phyloP scores from a whole-genome alignment of 2,888 invertebrate genomes.

The Oxytorus armatus region DNA sequence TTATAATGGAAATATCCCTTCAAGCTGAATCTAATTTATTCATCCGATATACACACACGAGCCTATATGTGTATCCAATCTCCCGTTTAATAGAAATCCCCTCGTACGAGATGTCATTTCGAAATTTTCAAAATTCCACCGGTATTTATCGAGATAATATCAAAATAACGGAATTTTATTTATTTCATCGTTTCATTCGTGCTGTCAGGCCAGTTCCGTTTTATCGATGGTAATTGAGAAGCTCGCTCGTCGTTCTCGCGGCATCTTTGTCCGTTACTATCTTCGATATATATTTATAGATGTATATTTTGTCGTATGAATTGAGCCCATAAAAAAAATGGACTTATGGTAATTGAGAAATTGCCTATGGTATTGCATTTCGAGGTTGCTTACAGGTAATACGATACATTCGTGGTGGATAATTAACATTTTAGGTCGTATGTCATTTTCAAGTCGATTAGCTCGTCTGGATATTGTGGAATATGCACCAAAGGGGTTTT shows the following conservation, averaged over 20 bases:
- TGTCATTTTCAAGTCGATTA: constrained; percentile 39
- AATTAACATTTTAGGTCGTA: constrained; percentile 42
- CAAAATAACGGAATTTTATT: neutral
- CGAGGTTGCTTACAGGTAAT: constrained; percentile 16
- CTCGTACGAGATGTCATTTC: constrained; percentile 12
- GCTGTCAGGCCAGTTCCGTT: constrained; percentile 6
- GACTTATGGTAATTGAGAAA: neutral
- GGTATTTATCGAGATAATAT: neutral
- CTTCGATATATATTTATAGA: neutral
- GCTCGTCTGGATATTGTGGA: neutral
- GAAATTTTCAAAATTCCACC: constrained; percentile 25
- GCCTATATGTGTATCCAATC: constrained; percentile 25
- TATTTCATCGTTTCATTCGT: neutral
- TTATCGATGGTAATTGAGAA: neutral
- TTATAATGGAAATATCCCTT: constrained; percentile 41
- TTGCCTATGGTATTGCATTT: constrained; percentile 8
- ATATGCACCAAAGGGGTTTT: neutral
- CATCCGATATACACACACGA: constrained; percentile 40
- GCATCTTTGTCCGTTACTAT: neutral
- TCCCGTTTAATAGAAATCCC: constrained; percentile 31
- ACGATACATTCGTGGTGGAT: constrained; percentile 36
- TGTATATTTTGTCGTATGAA: neutral
- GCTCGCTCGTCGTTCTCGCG: neutral
- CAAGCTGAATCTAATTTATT: constrained; percentile 57
- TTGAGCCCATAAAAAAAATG: constrained; percentile 44